phyloP scores from a whole-genome alignment of 2,113 vertebrate species.

The Amazona vittata region DNA sequence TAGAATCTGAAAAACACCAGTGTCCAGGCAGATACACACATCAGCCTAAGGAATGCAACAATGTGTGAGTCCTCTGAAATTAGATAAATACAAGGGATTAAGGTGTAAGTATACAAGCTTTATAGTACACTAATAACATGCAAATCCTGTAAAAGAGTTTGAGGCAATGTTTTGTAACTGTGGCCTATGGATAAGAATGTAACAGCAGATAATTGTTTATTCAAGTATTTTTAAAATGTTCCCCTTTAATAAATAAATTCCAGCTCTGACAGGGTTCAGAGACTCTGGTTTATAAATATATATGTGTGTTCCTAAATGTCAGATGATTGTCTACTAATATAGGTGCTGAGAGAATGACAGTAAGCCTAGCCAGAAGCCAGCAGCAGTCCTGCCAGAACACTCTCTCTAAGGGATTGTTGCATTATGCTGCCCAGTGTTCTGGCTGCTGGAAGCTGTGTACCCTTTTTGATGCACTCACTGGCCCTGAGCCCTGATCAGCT shows the following conservation, averaged over 20 bases:
- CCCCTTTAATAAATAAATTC: neutral
- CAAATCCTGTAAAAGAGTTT: neutral
- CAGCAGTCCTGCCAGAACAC: neutral
- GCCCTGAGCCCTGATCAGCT: conserved; percentile 50
- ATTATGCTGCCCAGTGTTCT: neutral
- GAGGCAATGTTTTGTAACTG: neutral
- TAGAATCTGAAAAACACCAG: conserved; percentile 37
- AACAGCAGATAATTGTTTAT: neutral
- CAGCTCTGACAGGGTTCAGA: neutral
- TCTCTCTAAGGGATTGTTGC: neutral
- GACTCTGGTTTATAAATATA: neutral
- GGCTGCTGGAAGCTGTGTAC: neutral
- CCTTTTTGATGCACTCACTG: neutral
- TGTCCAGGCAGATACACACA: neutral
- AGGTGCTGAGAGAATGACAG: neutral
- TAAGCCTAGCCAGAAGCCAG: neutral
- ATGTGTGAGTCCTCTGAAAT: neutral
- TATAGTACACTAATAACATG: neutral
- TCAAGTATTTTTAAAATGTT: neutral
- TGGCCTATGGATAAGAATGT: neutral
- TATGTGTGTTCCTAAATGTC: neutral
- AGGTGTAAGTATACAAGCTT: neutral
- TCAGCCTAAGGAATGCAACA: neutral
- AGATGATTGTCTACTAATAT: neutral
- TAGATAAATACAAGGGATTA: neutral